A percentile compares a stretch with the other conserved stretches of the same genome.
Evolutionary conservation across 2,113 vertebrate species (phyloP).

Genomic region (Neolamprologus ventralis): DNA sequence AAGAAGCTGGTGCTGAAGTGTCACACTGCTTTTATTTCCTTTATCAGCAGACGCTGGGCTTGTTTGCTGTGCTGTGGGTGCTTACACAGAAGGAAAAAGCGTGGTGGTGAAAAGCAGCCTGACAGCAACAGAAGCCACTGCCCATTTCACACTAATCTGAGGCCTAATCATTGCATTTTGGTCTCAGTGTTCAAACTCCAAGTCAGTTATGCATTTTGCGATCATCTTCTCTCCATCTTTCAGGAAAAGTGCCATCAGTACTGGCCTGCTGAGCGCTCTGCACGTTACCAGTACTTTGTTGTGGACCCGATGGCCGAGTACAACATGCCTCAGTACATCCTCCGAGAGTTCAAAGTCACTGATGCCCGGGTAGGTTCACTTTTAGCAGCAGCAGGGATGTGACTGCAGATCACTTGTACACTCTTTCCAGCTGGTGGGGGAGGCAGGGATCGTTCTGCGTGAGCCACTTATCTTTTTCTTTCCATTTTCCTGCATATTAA

Average conservation of each 20-base stretch:
- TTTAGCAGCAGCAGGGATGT: background rate
- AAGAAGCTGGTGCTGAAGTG: background rate
- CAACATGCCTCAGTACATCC: constrained; percentile 98
- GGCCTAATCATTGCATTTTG: background rate
- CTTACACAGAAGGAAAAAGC: background rate
- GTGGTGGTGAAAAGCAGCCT: background rate
- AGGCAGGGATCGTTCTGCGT: background rate
- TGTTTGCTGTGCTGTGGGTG: background rate
- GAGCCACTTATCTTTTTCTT: background rate
- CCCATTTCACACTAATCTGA: background rate
- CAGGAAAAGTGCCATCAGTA: constrained; percentile 99
- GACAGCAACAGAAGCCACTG: background rate
- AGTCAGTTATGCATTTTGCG: background rate
- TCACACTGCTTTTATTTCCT: background rate
- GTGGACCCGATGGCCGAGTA: constrained; percentile 98
- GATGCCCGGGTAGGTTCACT: constrained; percentile 82
- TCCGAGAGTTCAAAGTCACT: constrained; percentile 96
- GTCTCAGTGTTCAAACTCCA: background rate
- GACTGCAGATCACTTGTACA: background rate
- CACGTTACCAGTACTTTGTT: constrained; percentile 96
- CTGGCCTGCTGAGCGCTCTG: constrained; percentile 94
- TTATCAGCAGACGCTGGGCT: background rate
- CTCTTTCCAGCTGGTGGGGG: background rate
- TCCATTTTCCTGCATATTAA: background rate
- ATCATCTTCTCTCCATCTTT: background rate